phyloP scores from a whole-genome alignment of 92 coral and sea anemone species.

The Palythoa grandis region DNA sequence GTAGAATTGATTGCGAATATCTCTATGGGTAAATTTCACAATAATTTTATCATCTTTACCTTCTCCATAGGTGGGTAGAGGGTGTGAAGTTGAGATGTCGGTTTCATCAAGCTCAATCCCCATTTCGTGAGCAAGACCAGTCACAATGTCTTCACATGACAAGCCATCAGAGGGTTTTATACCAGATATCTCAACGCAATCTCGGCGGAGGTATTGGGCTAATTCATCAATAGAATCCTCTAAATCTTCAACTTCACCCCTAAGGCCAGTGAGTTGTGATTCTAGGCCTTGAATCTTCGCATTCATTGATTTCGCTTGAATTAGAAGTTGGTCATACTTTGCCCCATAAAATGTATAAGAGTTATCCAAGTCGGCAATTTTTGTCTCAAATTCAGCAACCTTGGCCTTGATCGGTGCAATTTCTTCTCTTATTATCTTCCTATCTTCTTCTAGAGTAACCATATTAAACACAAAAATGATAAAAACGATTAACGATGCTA shows the following conservation, averaged over 20 bases:
- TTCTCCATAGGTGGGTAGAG: constrained; percentile 38
- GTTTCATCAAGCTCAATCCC: constrained; percentile 6
- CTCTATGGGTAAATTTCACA: constrained; percentile 47
- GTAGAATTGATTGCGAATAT: constrained; percentile 45
- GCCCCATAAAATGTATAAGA: background rate
- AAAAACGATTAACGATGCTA: background rate
- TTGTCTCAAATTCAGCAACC: background rate
- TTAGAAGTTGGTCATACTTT: background rate
- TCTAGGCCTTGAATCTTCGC: background rate
- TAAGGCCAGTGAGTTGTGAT: no score
- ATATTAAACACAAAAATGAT: background rate
- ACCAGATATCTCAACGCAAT: constrained; percentile 52
- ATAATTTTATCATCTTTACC: constrained; percentile 38
- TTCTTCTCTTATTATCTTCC: background rate
- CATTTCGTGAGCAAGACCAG: constrained; percentile 25
- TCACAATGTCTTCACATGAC: constrained; percentile 35
- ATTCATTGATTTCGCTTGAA: background rate
- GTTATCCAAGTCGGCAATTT: background rate
- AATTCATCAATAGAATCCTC: constrained; percentile 37
- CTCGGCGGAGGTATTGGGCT: constrained; percentile 52
- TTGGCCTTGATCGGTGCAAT: background rate
- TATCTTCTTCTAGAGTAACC: background rate
- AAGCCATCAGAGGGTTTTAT: background rate
- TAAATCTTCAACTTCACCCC: no score
- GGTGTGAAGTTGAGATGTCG: constrained; percentile 42